These are phyloP conservation scores for Drosophila incognita DNA, from an alignment of 2,888 invertebrate genomes.

Conservation along the genomic window DNA sequence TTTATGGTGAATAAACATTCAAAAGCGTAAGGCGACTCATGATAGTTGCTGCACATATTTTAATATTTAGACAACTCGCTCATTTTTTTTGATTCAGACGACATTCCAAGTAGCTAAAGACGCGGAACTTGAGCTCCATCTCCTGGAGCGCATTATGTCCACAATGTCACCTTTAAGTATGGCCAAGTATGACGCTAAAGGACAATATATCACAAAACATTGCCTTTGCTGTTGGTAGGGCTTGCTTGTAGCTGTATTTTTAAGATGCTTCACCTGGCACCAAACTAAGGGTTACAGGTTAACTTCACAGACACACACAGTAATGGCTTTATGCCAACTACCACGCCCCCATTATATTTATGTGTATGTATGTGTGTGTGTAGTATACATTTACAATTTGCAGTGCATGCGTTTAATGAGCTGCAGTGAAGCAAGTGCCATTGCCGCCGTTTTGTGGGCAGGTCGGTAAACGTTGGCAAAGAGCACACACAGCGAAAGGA, in stretches of 20 bases:
- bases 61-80: too few species aligned
- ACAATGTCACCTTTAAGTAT: slow-evolving; percentile 4
- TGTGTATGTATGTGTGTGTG: background rate
- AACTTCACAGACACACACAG: background rate
- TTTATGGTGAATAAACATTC: background rate
- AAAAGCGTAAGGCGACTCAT: background rate
- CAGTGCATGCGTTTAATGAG: slow-evolving; percentile 73
- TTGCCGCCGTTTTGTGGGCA: slow-evolving; percentile 66
- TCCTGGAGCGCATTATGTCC: background rate
- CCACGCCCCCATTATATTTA: slow-evolving; percentile 30
- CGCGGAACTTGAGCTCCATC: background rate
- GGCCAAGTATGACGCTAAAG: slow-evolving; percentile 52
- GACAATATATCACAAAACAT: slow-evolving; percentile 53
- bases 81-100: background rate
- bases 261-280: slow-evolving; percentile 15
- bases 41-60: background rate
- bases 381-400: slow-evolving; percentile 27
- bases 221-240: slow-evolving; percentile 33
- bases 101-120: background rate
- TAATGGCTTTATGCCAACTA: slow-evolving; percentile 12
- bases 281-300: slow-evolving; percentile 12
- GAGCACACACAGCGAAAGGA: background rate
- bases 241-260: slow-evolving; percentile 4
- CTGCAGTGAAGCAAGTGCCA: slow-evolving; percentile 53
- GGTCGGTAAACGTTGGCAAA: slow-evolving; percentile 43